Evolutionary conservation across 1,140 invertebrate genomes (phyloP).

Genomic region (Parapsyche elsis): DNA sequence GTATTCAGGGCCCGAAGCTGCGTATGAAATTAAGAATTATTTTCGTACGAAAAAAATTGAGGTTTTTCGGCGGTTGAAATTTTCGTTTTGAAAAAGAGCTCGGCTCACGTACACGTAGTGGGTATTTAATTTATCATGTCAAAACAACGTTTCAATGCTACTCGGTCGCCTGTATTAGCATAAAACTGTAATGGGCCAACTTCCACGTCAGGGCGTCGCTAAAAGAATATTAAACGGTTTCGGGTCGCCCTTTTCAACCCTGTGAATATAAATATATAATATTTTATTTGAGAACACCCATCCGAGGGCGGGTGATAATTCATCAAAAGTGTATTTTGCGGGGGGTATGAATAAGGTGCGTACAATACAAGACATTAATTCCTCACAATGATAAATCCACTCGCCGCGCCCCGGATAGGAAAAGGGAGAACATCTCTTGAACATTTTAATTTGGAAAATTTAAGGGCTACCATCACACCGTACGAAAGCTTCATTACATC

Average conservation of each 20-base stretch:
- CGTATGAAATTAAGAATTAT: too few relatives aligned
- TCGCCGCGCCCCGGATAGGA: neutral
- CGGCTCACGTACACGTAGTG: slow-evolving; percentile 6
- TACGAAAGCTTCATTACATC: too few relatives aligned
- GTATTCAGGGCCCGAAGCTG: too few relatives aligned
- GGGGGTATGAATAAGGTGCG: slow-evolving; percentile 18
- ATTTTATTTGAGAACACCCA: slow-evolving; percentile 27
- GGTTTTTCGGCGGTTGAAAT: neutral
- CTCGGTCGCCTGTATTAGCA: slow-evolving; percentile 19
- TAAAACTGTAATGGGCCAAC: slow-evolving; percentile 33
- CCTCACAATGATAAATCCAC: slow-evolving; percentile 35
- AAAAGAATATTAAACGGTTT: slow-evolving; percentile 40
- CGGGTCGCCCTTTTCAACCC: slow-evolving; percentile 31
- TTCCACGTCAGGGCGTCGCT: slow-evolving; percentile 16
- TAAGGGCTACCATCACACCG: too few relatives aligned
- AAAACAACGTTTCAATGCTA: slow-evolving; percentile 30
- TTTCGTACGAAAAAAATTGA: neutral
- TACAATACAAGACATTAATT: slow-evolving; percentile 39
- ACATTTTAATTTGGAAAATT: too few relatives aligned
- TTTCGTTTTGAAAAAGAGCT: slow-evolving; percentile 18
- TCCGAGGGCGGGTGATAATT: slow-evolving; percentile 13
- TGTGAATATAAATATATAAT: slow-evolving; percentile 28
- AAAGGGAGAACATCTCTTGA: too few relatives aligned
- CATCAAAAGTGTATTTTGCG: slow-evolving; percentile 32
- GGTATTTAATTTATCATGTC: slow-evolving; percentile 32